Evolutionary conservation across 2,113 vertebrate species (phyloP).

Genomic region (Entelurus aequoreus): DNA sequence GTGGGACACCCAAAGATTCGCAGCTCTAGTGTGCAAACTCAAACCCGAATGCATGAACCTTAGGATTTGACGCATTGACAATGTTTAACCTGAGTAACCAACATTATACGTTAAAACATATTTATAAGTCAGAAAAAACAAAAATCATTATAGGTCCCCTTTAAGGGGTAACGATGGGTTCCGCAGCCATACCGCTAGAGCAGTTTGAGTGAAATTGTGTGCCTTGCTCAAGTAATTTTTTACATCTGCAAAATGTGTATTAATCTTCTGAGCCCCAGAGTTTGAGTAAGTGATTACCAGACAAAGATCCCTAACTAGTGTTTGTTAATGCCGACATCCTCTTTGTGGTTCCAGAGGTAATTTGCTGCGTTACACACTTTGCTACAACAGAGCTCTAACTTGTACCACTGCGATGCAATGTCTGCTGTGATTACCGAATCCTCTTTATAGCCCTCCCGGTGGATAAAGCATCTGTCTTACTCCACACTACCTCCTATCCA

Average conservation of each 20-base stretch:
- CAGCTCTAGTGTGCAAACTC: too few species aligned
- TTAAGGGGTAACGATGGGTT: too few species aligned
- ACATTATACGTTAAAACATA: too few species aligned
- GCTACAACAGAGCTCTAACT: constrained; percentile 56
- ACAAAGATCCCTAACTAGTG: constrained; percentile 42
- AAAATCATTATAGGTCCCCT: too few species aligned
- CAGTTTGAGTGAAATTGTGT: too few species aligned
- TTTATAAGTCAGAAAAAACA: too few species aligned
- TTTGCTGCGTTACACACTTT: constrained; percentile 52
- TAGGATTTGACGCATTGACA: too few species aligned
- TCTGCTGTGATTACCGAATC: constrained; percentile 65
- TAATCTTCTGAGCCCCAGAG: constrained; percentile 23
- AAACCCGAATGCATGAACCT: too few species aligned
- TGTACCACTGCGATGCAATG: constrained; percentile 58
- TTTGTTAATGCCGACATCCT: constrained; percentile 49
- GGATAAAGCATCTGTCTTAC: constrained; percentile 43
- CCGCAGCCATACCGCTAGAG: too few species aligned
- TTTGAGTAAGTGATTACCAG: constrained; percentile 25
- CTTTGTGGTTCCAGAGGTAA: constrained; percentile 62
- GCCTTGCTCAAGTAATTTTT: neutral
- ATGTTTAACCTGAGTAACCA: too few species aligned
- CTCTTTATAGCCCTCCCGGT: constrained; percentile 58
- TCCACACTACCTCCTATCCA: constrained; percentile 50
- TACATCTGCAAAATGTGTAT: neutral
- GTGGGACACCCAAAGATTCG: too few species aligned